These are phyloP conservation scores for Aspidiotus destructor DNA, from an alignment of 2,888 invertebrate species.

Conservation along the genomic window DNA sequence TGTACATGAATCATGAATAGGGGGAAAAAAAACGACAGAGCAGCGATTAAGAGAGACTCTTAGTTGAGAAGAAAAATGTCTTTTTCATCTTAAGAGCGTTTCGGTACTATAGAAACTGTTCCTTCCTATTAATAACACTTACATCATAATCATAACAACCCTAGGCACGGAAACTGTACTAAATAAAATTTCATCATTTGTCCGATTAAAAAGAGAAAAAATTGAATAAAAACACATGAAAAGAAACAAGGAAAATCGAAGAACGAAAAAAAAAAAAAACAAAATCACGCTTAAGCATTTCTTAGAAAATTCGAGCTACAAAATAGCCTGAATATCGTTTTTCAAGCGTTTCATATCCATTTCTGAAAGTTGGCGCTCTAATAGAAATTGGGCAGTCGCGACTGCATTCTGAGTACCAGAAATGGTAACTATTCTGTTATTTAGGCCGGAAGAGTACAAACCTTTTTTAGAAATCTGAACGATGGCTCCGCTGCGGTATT, in stretches of 20 bases:
- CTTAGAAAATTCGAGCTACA: neutral
- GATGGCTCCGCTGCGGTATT: slow-evolving; percentile 92
- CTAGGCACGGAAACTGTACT: no score
- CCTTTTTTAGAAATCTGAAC: slow-evolving; percentile 98
- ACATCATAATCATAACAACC: no score
- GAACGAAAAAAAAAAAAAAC: slow-evolving; percentile 5
- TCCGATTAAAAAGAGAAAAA: neutral
- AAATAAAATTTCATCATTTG: no score
- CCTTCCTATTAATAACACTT: no score
- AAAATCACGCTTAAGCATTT: neutral
- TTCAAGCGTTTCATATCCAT: slow-evolving; percentile 76
- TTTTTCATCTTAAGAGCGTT: no score
- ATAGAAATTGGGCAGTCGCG: slow-evolving; percentile 84
- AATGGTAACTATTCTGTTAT: slow-evolving; percentile 94
- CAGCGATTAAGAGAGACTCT: no score
- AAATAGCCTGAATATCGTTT: slow-evolving; percentile 14
- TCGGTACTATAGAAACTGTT: no score
- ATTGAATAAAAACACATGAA: neutral
- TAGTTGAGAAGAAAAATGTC: no score
- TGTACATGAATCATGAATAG: no score
- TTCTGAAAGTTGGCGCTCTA: slow-evolving; percentile 92
- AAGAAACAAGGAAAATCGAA: neutral
- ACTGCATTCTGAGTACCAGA: slow-evolving; percentile 81
- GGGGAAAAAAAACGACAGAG: no score
- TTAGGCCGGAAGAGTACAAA: slow-evolving; percentile 91